These are phyloP conservation scores for Tachystola acroxantha DNA, from an alignment of 2,888 invertebrate species.

Conservation along the genomic window DNA sequence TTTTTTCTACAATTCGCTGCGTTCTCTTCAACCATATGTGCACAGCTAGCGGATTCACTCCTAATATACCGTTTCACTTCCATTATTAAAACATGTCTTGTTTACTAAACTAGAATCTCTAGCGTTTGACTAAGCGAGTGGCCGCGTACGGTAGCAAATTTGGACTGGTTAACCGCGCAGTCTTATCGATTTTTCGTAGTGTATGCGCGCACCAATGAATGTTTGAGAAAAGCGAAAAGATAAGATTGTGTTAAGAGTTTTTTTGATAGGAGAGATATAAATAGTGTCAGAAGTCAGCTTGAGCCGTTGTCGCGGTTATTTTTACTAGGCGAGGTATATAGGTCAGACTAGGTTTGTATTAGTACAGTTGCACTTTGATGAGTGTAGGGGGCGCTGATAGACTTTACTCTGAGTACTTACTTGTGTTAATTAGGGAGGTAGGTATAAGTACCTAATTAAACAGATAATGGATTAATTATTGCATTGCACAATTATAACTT, in stretches of 20 bases:
- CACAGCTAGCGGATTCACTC: slow-evolving; percentile 70
- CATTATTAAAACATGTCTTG: slow-evolving; percentile 69
- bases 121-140: slow-evolving; percentile 54
- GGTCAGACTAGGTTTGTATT: slow-evolving; percentile 46
- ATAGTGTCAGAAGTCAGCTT: slow-evolving; percentile 73
- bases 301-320: slow-evolving; percentile 75
- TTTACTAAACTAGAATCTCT: slow-evolving; percentile 65
- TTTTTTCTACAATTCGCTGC: slow-evolving; percentile 56
- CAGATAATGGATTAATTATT: too few relatives aligned
- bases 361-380: slow-evolving; percentile 8
- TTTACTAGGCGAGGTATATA: slow-evolving; percentile 67
- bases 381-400: slow-evolving; percentile 29
- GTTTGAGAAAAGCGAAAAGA: slow-evolving; percentile 32
- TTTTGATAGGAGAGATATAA: slow-evolving; percentile 67
- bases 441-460: too few relatives aligned
- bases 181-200: slow-evolving; percentile 34
- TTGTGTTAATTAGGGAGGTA: too few relatives aligned
- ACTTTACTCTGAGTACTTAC: too few relatives aligned
- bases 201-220: slow-evolving; percentile 14
- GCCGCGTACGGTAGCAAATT: slow-evolving; percentile 50
- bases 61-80: slow-evolving; percentile 70
- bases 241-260: slow-evolving; percentile 49
- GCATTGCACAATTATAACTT: too few relatives aligned
- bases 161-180: slow-evolving; percentile 39
- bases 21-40: slow-evolving; percentile 69